Conservation (phyloP, 2,888 invertebrate genomes). For the Dicyrtomina minuta region DNA sequence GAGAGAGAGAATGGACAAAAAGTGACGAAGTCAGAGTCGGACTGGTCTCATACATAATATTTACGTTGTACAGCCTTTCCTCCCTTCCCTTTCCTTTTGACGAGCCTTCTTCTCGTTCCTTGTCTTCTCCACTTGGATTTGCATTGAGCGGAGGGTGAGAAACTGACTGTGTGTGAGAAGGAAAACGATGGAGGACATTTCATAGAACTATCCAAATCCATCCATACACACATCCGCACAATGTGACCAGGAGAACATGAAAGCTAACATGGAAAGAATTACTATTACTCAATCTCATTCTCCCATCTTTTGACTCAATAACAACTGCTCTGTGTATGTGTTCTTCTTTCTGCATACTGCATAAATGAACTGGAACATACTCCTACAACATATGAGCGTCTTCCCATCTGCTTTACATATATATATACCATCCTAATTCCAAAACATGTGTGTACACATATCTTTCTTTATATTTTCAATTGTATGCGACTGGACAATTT, state of each 20-base stretch:
- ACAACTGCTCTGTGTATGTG: conserved; percentile 3
- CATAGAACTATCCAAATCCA: conserved; percentile 15
- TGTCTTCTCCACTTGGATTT: too few relatives aligned
- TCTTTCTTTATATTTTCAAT: too few relatives aligned
- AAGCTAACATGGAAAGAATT: conserved; percentile 3
- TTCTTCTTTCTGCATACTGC: too few relatives aligned
- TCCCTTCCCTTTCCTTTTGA: too few relatives aligned
- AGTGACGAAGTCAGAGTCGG: conserved; percentile 6
- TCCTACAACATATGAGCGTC: too few relatives aligned
- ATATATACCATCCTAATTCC: too few relatives aligned
- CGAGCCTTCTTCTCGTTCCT: too few relatives aligned
- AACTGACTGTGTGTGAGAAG: neutral
- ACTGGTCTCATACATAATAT: neutral
- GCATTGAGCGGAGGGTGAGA: neutral
- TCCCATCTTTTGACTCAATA: conserved; percentile 7
- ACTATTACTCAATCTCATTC: conserved; percentile 22
- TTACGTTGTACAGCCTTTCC: neutral
- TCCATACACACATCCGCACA: conserved; percentile 1
- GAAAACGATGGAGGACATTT: conserved; percentile 12
- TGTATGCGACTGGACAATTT: too few relatives aligned
- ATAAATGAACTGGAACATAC: too few relatives aligned
- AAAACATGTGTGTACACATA: too few relatives aligned
- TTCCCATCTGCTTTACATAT: too few relatives aligned
- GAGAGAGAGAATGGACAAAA: conserved; percentile 25
- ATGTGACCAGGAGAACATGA: conserved; percentile 23